Evolutionary conservation across 2,888 invertebrate genomes (phyloP).

Genomic region (Callyntrura sp.): DNA sequence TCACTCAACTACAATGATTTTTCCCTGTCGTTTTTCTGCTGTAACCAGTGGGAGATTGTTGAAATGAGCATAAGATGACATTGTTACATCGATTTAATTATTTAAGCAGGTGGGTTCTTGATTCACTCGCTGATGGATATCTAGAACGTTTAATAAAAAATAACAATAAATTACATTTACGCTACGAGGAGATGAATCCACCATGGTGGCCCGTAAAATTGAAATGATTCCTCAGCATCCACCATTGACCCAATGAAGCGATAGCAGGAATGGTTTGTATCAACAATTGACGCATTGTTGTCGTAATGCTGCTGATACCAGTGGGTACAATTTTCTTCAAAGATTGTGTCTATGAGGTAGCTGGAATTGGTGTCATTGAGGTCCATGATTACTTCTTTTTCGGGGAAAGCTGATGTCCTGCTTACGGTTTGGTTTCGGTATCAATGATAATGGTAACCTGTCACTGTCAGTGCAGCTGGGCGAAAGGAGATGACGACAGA

Average conservation of each 20-base stretch:
- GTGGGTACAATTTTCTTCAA: conserved; percentile 30
- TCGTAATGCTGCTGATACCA: not conserved
- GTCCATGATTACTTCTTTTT: conserved; percentile 34
- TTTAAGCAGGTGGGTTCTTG: no score
- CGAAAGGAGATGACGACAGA: not conserved
- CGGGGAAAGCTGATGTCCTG: not conserved
- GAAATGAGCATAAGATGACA: no score
- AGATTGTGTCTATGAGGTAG: not conserved
- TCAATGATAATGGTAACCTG: conserved; percentile 4
- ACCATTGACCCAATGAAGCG: conserved; percentile 42
- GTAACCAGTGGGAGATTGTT: no score
- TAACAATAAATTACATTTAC: no score
- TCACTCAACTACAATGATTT: no score
- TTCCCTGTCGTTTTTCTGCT: no score
- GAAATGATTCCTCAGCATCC: conserved; percentile 17
- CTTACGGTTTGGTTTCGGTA: not conserved
- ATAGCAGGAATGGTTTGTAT: conserved; percentile 57
- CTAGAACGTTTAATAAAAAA: no score
- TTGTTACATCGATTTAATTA: no score
- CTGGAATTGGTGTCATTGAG: conserved; percentile 42
- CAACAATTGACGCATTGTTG: conserved; percentile 23
- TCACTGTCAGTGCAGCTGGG: not conserved
- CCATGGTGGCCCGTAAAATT: conserved; percentile 48
- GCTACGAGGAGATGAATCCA: conserved; percentile 64
- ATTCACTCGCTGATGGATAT: no score